Evolutionary conservation across 2,888 invertebrate genomes (phyloP).

Genomic region (Drosophila stalkeri): DNA sequence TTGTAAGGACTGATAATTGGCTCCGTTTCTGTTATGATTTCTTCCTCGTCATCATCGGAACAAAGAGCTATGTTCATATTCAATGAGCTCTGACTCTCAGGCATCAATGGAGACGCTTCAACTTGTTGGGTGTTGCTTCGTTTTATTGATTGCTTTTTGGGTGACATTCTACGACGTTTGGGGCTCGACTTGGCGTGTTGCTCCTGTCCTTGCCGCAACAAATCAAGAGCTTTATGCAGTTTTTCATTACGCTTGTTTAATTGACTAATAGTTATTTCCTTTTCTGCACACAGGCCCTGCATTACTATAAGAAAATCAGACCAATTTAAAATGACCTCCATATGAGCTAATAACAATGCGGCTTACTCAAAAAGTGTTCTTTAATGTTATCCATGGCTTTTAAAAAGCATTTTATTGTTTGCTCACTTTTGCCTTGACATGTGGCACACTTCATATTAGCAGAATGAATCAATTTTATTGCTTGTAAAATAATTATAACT

Average conservation of each 20-base stretch:
- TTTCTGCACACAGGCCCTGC: constrained; percentile 45
- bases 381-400: constrained; percentile 71
- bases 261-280: constrained; percentile 31
- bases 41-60: constrained; percentile 54
- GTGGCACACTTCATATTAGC: constrained; percentile 58
- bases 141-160: constrained; percentile 27
- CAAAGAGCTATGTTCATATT: constrained; percentile 82
- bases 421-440: constrained; percentile 46
- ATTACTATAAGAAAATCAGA: constrained; percentile 45
- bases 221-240: constrained; percentile 57
- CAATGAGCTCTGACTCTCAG: constrained; percentile 58
- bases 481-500: not conserved
- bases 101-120: constrained; percentile 23
- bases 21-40: constrained; percentile 73
- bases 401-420: constrained; percentile 45
- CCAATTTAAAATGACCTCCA: not conserved
- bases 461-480: not conserved
- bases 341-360: not conserved
- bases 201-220: constrained; percentile 44
- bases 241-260: constrained; percentile 66
- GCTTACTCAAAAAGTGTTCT: constrained; percentile 78
- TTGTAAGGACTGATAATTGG: constrained; percentile 61
- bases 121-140: constrained; percentile 21
- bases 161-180: constrained; percentile 46
- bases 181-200: constrained; percentile 24